A percentile compares a stretch with the other conserved stretches of the same genome.
These are phyloP conservation scores for Chaenogobius annularis DNA, from an alignment of 2,113 vertebrate species.

Conservation along the genomic window DNA sequence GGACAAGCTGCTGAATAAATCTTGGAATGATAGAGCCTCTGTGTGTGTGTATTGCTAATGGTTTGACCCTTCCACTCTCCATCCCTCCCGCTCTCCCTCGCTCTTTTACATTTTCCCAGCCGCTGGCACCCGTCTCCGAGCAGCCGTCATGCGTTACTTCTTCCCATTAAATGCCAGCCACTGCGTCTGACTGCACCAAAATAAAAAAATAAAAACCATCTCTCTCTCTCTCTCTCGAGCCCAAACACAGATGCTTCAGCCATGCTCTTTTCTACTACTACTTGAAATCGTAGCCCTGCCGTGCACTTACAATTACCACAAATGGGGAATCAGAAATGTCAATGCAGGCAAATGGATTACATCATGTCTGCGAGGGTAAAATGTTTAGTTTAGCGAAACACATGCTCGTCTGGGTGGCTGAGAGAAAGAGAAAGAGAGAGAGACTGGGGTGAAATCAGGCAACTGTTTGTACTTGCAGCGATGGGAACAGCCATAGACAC, in stretches of 20 bases:
- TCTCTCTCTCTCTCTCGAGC: conserved; percentile 17
- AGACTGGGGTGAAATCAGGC: conserved; percentile 47
- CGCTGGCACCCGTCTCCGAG: conserved; percentile 34
- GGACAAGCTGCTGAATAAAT: conserved; percentile 7
- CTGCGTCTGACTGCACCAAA: conserved; percentile 75
- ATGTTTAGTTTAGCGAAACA: conserved; percentile 55
- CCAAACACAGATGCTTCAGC: conserved; percentile 13
- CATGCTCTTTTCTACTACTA: conserved; percentile 41
- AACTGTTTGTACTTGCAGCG: conserved; percentile 48
- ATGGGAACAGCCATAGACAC: conserved; percentile 30
- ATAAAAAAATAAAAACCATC: conserved; percentile 52
- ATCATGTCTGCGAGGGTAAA: conserved; percentile 71
- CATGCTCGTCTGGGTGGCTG: conserved; percentile 70
- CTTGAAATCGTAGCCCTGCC: conserved; percentile 36
- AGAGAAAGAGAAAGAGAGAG: conserved; percentile 12
- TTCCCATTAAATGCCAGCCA: conserved; percentile 64
- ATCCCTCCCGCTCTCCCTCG: neutral
- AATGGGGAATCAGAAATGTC: conserved; percentile 30
- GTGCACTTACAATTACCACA: conserved; percentile 21
- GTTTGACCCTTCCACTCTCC: conserved; percentile 26
- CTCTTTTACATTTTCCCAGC: conserved; percentile 39
- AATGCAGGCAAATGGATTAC: conserved; percentile 73
- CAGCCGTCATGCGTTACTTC: conserved; percentile 56
- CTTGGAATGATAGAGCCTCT: neutral
- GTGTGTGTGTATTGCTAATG: conserved; percentile 1